A percentile compares a stretch with the other conserved stretches of the same genome.
Conservation (phyloP, 2,113 vertebrate species). For the Ctenodactylus gundi region DNA sequence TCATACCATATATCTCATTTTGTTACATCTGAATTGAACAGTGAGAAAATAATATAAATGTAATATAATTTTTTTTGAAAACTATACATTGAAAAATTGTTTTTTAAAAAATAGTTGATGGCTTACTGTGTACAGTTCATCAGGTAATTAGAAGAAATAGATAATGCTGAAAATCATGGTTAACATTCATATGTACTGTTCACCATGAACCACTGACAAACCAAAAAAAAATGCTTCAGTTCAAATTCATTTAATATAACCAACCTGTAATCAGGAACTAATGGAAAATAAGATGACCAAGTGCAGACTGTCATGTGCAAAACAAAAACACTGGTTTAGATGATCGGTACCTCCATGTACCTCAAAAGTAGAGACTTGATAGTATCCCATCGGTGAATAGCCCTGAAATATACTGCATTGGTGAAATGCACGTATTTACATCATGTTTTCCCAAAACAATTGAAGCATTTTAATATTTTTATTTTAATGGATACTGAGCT, state of each 20-base stretch:
- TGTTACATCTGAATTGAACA: conserved; percentile 11
- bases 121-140: not conserved
- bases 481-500: not conserved
- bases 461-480: not conserved
- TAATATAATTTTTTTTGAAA: no score
- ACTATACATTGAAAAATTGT: not conserved
- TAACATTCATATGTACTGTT: not conserved
- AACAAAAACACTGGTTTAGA: not conserved
- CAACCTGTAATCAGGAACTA: not conserved
- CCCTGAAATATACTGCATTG: not conserved
- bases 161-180: not conserved
- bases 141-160: conserved; percentile 29
- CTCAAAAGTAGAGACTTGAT: not conserved
- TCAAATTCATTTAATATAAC: not conserved
- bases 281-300: not conserved
- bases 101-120: conserved; percentile 24
- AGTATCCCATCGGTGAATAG: not conserved
- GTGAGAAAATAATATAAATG: not conserved
- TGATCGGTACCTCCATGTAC: not conserved
- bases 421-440: not conserved
- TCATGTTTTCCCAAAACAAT: not conserved
- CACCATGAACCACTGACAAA: not conserved
- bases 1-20: not conserved
- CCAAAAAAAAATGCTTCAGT: not conserved
- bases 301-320: not conserved